Base-by-base conservation (phyloP, 1,140 invertebrate species). In the Archivesica marissinica region DNA sequence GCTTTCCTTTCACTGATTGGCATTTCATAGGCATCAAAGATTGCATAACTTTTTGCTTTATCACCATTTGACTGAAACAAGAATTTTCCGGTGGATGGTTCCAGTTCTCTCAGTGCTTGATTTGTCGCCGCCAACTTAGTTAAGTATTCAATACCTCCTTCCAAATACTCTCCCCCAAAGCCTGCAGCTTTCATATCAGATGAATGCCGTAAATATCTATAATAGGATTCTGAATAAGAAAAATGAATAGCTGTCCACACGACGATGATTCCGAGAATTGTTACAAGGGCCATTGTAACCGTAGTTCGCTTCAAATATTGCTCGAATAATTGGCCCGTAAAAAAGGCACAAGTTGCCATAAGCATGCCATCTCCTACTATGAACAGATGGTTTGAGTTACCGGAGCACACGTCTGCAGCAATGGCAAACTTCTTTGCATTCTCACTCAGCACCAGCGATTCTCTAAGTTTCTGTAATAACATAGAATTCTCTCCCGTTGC, bases 401-500 rank as follows among this genome's bases (percentile, higher is more conserved):
- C 68, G 50, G n/a, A 52, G 13, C 28, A 44, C 30, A 72, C 20
- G 13, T 41, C 44, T 30, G 68, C 50, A 28, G 68, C 7, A 33
- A 72, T 47, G 6, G 68, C 68, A 50, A 72, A 72, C 44, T 72
- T 72, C 50, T 72, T 72, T 7, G 68, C 68, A 28, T 72, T 30
- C 23, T 72, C 68, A 50, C 68, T 72, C 3, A 72, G 41, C 0
- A 47, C 39, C 2, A 72, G 25, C 6, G 41, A 50, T 15, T 72
- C 25, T 72, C 15, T 44, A 23, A 72, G 68, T 33, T 33, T 23
- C 20, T 72, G 11, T 47, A 47, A 72, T 17, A 72, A 44, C 50
- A 30, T 44, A 17, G 68, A 33, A 6, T 50, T 44, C 17, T 33
- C 25, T 47, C 13, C 3, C 2, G 13, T 30, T 1, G 4, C 15